Evolutionary conservation across 2,113 vertebrate genomes (phyloP), one percentile per base, ranked within the genome.

Genomic region (Sinocyclocheilus rhinocerous): DNA sequence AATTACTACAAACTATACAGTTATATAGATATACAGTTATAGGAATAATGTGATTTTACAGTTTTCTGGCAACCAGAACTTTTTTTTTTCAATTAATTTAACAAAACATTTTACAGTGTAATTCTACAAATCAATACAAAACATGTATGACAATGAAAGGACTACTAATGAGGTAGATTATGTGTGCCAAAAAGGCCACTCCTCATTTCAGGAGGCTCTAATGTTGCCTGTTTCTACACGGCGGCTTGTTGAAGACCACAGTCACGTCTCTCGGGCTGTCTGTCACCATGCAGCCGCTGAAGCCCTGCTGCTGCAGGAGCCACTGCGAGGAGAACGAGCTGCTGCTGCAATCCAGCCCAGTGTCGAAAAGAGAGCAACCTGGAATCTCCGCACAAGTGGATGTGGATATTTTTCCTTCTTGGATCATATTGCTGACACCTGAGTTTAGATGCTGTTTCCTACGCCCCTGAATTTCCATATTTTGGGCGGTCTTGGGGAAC

Each of bases 231-330:
- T 76, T 48, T 70, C 57, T 39, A 55, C 81, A 72, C 26, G 77
- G 67, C 80, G 78, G 16, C 87, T 91, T 86, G 90, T 94, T 92
- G 89, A 89, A 91, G 89, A 92, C 90, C 90, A 85, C 92, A 78
- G 92, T 93, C 94, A 94, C 91, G 94, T 95, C 90, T 94, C 93
- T 94, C 92, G 92, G 92, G 90, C 89, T 94, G 90, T 84, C 89
- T 94, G 90, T 87, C 89, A 81, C 87, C 84, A 72, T 73, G 87
- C 73, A 77, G 84, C 87, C 63, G 57, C 76, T 80, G 84, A 50
- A 82, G 61, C 52, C 45, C 20, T 52, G 85, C 78, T 83, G 73
- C 79, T 73, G 70, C 70, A 87, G 83, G 81, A 88, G 48, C 83
- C 89, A 89, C 89, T 73, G 85, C 82, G 81, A 81, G 87, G 70